Evolutionary conservation across 2,888 invertebrate species (phyloP), one percentile per base, ranked within the genome.

Genomic region (Alviniconcha strummeri): DNA sequence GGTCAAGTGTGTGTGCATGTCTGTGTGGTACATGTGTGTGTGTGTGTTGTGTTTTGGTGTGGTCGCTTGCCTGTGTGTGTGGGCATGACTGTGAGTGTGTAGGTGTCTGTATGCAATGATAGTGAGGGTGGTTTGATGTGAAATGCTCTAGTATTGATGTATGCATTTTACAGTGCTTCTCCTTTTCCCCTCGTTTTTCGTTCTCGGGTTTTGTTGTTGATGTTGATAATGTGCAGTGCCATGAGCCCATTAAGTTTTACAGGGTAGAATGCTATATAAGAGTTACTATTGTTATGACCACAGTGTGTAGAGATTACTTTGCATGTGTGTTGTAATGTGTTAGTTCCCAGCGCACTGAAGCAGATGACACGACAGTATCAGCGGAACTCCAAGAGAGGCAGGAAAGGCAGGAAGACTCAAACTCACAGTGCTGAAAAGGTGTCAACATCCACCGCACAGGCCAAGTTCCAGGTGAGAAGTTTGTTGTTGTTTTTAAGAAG

Each of bases 261-360:
- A 8, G 9, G n/a, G 36, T 17, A n/a, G 56, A 9, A 9, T 57
- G 56, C 17, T 13, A 57, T 8, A 6, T 15, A 17, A n/a, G 5
- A 15, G 7, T 57, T 8, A 36, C 36, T 36, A 36, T 36, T 36
- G 13, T 17, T 9, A 9, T 36, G 36, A 52, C 15, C 13, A 1
- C 36, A 6, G 8, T 8, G 9, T 36, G 8, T 36, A 8, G 36
- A 19, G 36, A 4, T 3, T n/a, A 9, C 55, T 52, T 5, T 13
- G 1, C 5, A 7, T 60, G 60, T 60, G 5, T 36, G 19, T 64
- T 7, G 57, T 64, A 15, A 64, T 36, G 5, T 78, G 83, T 57
- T 81, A 89, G 95, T 98, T 0, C 98, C 98, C 0, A 95, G 96
- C 1, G 96, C 97, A 0, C 93, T 98, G 79, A 96, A 97, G 91